Evolutionary conservation across 1,140 invertebrate genomes (phyloP), one percentile per base, ranked within the genome.

Genomic region (Eciton burchellii): DNA sequence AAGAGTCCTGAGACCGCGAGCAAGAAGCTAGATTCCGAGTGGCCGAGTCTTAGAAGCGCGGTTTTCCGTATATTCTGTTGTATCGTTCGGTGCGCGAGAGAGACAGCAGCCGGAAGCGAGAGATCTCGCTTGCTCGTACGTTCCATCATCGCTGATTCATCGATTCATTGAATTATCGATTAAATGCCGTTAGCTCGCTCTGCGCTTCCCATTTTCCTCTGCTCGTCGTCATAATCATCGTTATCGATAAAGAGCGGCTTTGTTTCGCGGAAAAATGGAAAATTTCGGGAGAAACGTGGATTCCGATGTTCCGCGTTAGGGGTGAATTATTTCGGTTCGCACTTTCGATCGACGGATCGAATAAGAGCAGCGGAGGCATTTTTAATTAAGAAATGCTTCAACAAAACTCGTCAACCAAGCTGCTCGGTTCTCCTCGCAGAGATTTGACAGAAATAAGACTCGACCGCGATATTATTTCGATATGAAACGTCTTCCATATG

Each of bases 381-480:
- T 65, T 52, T 12, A 5, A 21, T 14, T 43, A 14, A 16, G 14
- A n/a, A 70, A 77, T 68, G 56, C 26, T 68, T 56, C n/a, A 21
- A 79, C 45, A 12, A 19, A 68, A 16, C n/a, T 70, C 11, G 24
- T 45, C 68, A 66, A 2, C 35, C 9, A 21, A 43, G 11, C 14
- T 66, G 29, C 24, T 11, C 4, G 12, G n/a, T n/a, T n/a, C n/a
- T n/a, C n/a, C 35, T 68, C 56, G 59, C 65, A 43, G 21, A 3
- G 26, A 24, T 8, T 54, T 68, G 41, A 56, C 21, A 9, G 49
- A 14, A 70, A 56, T 16, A 4, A 16, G 9, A 5, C 29, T 66
- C 47, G n/a, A 52, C 29, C 4, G 57, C 24, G 3, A 74, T 26
- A 35, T 0, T 49, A 74, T 74, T 5, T 4, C n/a, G n/a, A 35